These are phyloP conservation scores for Helogale parvula DNA, from an alignment of 2,113 vertebrate species.

Conservation along the genomic window DNA sequence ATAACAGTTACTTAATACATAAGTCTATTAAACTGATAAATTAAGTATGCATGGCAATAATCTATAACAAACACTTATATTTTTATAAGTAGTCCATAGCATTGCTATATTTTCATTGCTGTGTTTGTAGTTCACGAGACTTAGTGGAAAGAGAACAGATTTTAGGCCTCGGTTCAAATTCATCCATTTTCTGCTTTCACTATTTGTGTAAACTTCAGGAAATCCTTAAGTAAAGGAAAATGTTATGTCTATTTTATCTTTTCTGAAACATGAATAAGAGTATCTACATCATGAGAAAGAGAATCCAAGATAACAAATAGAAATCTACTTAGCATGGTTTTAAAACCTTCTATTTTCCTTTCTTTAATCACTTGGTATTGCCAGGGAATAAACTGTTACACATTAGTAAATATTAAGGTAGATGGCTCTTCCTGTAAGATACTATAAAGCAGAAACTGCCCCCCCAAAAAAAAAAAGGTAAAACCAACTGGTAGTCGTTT, in stretches of 20 bases:
- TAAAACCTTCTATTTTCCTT: background rate
- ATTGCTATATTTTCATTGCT: background rate
- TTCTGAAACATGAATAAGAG: background rate
- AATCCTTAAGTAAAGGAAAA: background rate
- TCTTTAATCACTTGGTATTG: background rate
- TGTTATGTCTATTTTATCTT: background rate
- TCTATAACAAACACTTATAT: background rate
- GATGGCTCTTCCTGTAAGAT: background rate
- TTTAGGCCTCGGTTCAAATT: background rate
- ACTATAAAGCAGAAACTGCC: background rate
- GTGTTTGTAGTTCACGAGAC: background rate
- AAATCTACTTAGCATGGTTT: background rate
- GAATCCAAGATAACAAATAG: background rate
- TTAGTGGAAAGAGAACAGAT: background rate
- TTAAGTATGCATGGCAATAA: background rate
- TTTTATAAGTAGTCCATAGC: background rate
- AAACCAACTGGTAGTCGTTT: background rate
- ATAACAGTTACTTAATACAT: background rate
- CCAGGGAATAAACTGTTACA: background rate
- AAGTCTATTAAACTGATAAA: background rate
- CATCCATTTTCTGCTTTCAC: background rate
- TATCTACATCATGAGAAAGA: background rate
- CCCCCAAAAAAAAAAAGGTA: background rate
- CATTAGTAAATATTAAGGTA: background rate
- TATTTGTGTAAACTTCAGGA: background rate